phyloP scores from a whole-genome alignment of 2,113 vertebrate genomes.

The Ia io region DNA sequence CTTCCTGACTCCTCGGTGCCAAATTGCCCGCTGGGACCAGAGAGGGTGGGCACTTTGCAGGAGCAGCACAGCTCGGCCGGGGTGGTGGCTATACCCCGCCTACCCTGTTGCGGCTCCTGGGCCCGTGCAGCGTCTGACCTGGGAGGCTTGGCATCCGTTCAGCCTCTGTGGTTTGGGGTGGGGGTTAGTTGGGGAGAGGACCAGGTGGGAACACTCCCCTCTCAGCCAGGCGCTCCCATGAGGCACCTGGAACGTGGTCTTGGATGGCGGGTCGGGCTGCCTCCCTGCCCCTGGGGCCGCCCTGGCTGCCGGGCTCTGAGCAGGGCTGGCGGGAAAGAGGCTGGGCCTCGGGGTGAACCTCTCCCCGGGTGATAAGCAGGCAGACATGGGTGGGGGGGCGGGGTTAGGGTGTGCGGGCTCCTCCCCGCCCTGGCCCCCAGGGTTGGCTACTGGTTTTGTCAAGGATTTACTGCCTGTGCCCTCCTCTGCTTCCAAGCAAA shows the following conservation, averaged over 20 bases:
- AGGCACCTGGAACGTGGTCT: neutral
- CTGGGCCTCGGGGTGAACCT: neutral
- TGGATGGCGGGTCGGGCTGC: neutral
- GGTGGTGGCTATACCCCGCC: rapidly evolving
- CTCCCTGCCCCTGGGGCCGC: neutral
- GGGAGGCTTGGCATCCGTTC: neutral
- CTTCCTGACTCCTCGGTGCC: constrained; percentile 30
- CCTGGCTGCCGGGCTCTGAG: neutral
- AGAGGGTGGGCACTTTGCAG: neutral
- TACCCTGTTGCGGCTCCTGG: rapidly evolving
- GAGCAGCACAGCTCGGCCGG: neutral
- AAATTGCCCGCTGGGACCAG: neutral
- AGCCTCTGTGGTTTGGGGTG: neutral
- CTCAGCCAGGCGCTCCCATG: neutral
- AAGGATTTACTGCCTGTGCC: rapidly evolving
- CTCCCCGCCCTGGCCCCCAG: rapidly evolving
- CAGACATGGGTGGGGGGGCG: neutral
- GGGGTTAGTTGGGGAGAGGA: neutral
- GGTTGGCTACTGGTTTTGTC: neutral
- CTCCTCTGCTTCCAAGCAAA: neutral
- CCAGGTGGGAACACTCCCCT: neutral
- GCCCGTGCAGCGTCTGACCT: rapidly evolving
- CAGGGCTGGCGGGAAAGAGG: neutral
- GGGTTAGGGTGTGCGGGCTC: rapidly evolving
- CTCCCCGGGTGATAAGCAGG: neutral